These are phyloP conservation scores for Scopus umbretta DNA, from an alignment of 2,113 vertebrate genomes.

Conservation along the genomic window DNA sequence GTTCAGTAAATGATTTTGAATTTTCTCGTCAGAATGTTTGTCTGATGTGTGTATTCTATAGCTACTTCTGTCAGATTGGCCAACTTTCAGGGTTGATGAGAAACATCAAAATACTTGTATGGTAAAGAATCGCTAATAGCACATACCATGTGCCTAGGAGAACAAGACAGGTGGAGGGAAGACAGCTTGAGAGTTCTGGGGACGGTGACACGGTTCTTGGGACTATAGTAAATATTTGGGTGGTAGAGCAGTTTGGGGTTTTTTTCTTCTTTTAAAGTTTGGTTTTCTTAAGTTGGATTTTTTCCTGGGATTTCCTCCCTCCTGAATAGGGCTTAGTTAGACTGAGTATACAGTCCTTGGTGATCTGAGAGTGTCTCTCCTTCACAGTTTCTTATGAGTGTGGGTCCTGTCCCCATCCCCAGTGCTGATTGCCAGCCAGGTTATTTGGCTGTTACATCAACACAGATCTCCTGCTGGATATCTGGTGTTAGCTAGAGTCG, in stretches of 20 bases:
- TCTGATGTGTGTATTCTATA: neutral
- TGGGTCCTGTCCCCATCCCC: neutral
- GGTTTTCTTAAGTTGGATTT: neutral
- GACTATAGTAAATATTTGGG: neutral
- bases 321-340: accelerated
- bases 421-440: neutral
- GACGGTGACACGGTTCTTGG: neutral
- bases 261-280: too few species aligned
- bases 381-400: neutral
- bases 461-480: neutral
- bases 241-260: neutral
- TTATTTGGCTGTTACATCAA: neutral
- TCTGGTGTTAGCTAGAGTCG: neutral
- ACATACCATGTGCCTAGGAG: neutral
- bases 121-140: neutral
- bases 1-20: neutral
- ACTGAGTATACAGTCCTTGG: neutral
- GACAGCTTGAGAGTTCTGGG: neutral
- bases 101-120: neutral
- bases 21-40: neutral
- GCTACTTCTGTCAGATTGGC: neutral
- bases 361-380: neutral
- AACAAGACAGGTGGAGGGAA: neutral
- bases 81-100: neutral
- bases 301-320: neutral